These are phyloP conservation scores for Volucella inanis DNA, from an alignment of 2,888 invertebrate species.

Conservation along the genomic window DNA sequence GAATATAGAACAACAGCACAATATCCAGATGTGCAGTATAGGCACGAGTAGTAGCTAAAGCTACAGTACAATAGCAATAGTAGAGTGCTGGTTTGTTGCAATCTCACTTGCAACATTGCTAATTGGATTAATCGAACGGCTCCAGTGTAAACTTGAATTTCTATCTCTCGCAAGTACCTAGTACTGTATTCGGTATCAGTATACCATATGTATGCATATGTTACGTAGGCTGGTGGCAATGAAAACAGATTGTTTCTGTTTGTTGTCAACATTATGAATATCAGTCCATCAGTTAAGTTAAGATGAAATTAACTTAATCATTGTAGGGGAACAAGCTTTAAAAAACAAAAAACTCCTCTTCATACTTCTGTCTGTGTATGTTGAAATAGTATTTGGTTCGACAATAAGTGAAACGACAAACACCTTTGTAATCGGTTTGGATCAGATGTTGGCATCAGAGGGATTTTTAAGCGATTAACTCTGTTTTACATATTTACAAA, in stretches of 20 bases:
- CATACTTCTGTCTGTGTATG: neutral
- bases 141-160: conserved; percentile 34
- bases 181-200: conserved; percentile 7
- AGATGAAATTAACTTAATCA: no score
- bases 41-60: no score
- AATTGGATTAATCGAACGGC: conserved; percentile 68
- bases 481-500: neutral
- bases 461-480: conserved; percentile 6
- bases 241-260: no score
- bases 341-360: no score
- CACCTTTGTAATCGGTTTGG: conserved; percentile 19
- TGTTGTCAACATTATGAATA: no score
- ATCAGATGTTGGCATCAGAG: neutral
- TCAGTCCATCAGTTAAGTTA: no score
- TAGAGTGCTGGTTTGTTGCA: neutral
- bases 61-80: no score
- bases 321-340: no score
- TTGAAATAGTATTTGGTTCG: neutral
- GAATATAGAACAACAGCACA: neutral
- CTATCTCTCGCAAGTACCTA: conserved; percentile 11
- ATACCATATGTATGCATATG: no score
- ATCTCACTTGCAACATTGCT: conserved; percentile 46
- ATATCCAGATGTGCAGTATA: no score
- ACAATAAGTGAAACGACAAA: conserved; percentile 16
- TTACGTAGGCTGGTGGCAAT: no score